These are phyloP conservation scores for Novumbra hubbsi DNA, from an alignment of 2,797 vertebrate species.

Conservation along the genomic window DNA sequence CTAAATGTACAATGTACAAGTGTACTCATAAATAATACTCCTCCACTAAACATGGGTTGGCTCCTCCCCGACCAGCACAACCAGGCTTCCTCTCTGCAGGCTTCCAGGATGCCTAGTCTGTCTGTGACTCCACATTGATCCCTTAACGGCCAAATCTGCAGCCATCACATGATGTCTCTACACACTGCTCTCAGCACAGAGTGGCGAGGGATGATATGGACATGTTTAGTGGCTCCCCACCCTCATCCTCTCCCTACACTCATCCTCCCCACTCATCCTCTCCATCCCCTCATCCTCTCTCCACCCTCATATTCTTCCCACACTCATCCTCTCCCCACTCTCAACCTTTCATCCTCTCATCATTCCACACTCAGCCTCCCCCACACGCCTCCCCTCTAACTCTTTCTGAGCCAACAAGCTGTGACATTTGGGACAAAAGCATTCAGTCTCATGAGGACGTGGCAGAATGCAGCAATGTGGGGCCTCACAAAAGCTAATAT, in stretches of 20 bases:
- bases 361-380: too few relatives aligned
- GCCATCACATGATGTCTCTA: conserved; percentile 68
- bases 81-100: conserved; percentile 31
- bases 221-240: background rate
- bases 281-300: too few relatives aligned
- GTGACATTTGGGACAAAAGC: conserved; percentile 15
- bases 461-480: background rate
- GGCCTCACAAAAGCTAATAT: background rate
- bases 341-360: accelerated
- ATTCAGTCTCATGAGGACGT: background rate
- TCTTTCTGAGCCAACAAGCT: background rate
- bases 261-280: too few relatives aligned
- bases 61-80: conserved; percentile 32
- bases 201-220: conserved; percentile 21
- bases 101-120: conserved; percentile 10
- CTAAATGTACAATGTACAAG: too few relatives aligned
- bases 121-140: conserved; percentile 49
- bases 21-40: background rate
- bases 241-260: too few relatives aligned
- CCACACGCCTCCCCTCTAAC: background rate
- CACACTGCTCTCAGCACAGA: conserved; percentile 35
- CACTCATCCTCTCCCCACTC: too few relatives aligned
- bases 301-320: too few relatives aligned
- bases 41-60: background rate
- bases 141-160: conserved; percentile 46